Evolutionary conservation across 2,113 vertebrate species (phyloP).

Genomic region (Bucco capensis): DNA sequence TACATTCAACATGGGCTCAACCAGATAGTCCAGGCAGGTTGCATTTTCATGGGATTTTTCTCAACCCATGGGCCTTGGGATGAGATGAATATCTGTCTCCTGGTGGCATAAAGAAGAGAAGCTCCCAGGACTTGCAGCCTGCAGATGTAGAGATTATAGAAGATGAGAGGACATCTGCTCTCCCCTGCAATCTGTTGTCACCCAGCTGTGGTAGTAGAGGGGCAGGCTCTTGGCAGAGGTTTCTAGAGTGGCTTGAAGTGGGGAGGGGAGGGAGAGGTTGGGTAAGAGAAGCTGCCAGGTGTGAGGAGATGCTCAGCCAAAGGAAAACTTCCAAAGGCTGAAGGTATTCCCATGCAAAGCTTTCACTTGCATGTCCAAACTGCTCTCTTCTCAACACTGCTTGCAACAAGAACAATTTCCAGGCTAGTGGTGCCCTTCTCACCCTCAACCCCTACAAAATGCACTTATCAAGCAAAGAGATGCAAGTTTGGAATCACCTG

Average conservation of each 20-base stretch:
- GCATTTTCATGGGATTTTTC: neutral
- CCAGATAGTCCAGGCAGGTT: neutral
- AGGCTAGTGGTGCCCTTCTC: neutral
- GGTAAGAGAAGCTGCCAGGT: neutral
- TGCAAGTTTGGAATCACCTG: neutral
- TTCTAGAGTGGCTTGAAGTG: neutral
- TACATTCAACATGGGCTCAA: neutral
- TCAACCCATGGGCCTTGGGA: neutral
- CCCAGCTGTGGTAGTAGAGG: neutral
- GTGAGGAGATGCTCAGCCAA: neutral
- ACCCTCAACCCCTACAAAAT: neutral
- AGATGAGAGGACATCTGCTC: slow-evolving; percentile 16
- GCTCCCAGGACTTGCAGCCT: neutral
- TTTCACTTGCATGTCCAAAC: neutral
- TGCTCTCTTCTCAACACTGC: neutral
- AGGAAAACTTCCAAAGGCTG: neutral
- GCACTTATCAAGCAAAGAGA: neutral
- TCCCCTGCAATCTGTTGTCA: neutral
- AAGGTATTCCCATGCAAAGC: neutral
- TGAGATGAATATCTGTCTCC: neutral
- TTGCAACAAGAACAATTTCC: neutral
- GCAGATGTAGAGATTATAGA: slow-evolving; percentile 21
- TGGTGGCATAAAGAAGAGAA: neutral
- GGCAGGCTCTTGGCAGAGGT: neutral
- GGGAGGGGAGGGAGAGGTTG: neutral